Evolutionary conservation across 2,888 invertebrate genomes (phyloP), one percentile per base, ranked within the genome.

Genomic region (Panorpa germanica): DNA sequence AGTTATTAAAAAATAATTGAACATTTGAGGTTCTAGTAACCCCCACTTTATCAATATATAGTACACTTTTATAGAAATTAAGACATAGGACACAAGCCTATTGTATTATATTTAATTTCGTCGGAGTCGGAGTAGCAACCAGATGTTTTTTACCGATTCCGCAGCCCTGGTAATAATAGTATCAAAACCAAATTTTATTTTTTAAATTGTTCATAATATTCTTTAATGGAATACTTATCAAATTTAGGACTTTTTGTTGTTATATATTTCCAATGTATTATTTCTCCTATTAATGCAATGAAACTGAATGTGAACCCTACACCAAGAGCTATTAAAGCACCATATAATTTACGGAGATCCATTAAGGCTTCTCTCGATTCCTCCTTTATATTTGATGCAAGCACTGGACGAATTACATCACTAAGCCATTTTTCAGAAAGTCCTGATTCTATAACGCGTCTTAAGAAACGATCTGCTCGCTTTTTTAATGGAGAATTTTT

Each of bases 401-500:
- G 47, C 28, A 61, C 57, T 31, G 64, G 58, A 28, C 66, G 53
- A 59, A 74, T 74, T 0, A 70, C 72, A 46, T 82, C 81, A 34
- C 65, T 69, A 2, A 78, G 48, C 83, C 83, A 83, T 46, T 83
- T 83, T 34, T 66, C 59, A 1, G 81, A 65, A 4, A 85, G 53
- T 8, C 83, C 83, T 1, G 70, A 71, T 57, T 85, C 82, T 1
- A 73, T 60, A 7, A 81, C 60, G 28, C 66, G 57, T 39, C 66
- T 56, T 23, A 83, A 60, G 40, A 72, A 63, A 39, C 61, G 57
- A 46, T 82, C 76, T 12, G 74, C 63, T 35, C 64, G 54, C 0
- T 65, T 62, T 44, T 77, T 80, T 4, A 82, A 48, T 1, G 81
- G 77, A 0, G 82, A 81, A 48, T 83, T 81, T 43, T 75, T 82